A percentile compares a stretch with the other conserved stretches of the same genome.
Evolutionary conservation across 2,888 invertebrate genomes (phyloP).

Genomic region (Arenicola marina): DNA sequence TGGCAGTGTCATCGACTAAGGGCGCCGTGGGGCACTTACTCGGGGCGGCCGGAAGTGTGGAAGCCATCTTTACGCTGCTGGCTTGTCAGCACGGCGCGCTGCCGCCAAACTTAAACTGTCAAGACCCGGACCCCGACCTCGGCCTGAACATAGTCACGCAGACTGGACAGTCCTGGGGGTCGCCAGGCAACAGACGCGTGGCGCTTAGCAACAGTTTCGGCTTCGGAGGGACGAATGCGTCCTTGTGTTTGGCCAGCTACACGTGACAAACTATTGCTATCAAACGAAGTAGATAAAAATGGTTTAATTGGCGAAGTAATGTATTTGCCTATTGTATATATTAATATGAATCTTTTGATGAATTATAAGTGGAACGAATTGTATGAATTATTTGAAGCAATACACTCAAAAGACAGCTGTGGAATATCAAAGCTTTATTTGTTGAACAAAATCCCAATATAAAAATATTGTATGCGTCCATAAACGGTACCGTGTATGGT

Average conservation of each 20-base stretch:
- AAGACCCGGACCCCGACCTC: slow-evolving; percentile 67
- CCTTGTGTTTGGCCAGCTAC: slow-evolving; percentile 56
- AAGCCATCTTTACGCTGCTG: slow-evolving; percentile 82
- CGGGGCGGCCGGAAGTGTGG: slow-evolving; percentile 96
- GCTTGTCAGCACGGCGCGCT: slow-evolving; percentile 76
- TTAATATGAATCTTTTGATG: too few relatives aligned
- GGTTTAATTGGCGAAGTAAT: too few relatives aligned
- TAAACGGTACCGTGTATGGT: too few relatives aligned
- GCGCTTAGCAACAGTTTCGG: slow-evolving; percentile 98
- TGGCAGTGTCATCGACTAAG: slow-evolving; percentile 83
- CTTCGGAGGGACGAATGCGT: slow-evolving; percentile 97
- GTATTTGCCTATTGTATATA: too few relatives aligned
- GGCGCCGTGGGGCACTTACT: slow-evolving; percentile 96
- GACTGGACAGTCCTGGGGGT: slow-evolving; percentile 67
- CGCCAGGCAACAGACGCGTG: slow-evolving; percentile 62
- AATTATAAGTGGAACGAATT: too few relatives aligned
- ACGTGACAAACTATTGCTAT: too few relatives aligned
- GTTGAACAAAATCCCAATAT: too few relatives aligned
- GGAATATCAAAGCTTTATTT: too few relatives aligned
- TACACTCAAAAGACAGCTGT: too few relatives aligned
- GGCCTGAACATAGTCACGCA: slow-evolving; percentile 74
- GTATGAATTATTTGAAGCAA: too few relatives aligned
- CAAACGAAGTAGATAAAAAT: too few relatives aligned
- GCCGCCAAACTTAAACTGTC: slow-evolving; percentile 82
- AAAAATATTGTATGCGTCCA: too few relatives aligned